phyloP scores from a whole-genome alignment of 2,113 vertebrate species.

The Melanostigma gelatinosum region DNA sequence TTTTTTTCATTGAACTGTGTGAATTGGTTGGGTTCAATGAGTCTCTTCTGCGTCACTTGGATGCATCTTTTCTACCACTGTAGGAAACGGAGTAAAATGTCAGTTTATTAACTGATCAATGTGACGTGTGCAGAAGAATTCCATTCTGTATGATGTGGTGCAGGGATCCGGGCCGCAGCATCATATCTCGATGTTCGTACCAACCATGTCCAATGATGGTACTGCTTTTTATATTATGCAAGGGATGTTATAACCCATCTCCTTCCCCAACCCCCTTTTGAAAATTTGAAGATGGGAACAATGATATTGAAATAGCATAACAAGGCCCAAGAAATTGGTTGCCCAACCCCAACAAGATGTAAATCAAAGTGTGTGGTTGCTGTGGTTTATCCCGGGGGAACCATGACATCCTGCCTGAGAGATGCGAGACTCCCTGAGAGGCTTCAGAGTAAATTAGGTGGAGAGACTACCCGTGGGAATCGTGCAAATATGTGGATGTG shows the following conservation, averaged over 20 bases:
- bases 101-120: background rate
- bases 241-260: background rate
- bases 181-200: background rate
- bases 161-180: background rate
- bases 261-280: background rate
- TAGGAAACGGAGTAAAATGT: background rate
- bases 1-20: background rate
- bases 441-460: conserved; percentile 69
- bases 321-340: conserved; percentile 22
- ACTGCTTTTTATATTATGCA: conserved; percentile 8
- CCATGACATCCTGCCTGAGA: conserved; percentile 56
- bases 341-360: conserved; percentile 36
- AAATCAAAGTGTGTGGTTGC: conserved; percentile 56
- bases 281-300: conserved; percentile 6
- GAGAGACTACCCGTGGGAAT: conserved; percentile 68
- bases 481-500: conserved; percentile 56
- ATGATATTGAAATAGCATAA: background rate
- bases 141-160: background rate
- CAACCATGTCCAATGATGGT: background rate
- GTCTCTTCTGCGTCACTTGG: background rate
- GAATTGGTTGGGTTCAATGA: background rate
- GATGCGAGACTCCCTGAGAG: conserved; percentile 61
- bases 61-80: conserved; percentile 9
- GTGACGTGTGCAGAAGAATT: background rate
- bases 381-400: conserved; percentile 57